Evolutionary conservation across 2,888 invertebrate species (phyloP), one percentile per base, ranked within the genome.

Genomic region (Drosophila trichaetosa): DNA sequence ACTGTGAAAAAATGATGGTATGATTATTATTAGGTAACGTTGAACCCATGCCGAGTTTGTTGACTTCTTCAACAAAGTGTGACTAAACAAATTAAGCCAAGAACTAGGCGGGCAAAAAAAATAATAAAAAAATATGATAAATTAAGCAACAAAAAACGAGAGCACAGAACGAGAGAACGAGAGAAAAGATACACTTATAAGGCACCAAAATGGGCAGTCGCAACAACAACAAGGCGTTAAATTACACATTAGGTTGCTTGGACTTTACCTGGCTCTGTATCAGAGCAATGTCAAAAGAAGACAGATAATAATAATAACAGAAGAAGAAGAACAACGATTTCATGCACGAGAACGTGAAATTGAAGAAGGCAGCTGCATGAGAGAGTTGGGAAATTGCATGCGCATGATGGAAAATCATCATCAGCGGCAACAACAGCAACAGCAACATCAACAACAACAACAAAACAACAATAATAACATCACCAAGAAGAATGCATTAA

Each of bases 61-160:
- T 87, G 87, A 87, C 87, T 87, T 87, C 83, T 88, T 73, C 86
- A 87, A 87, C 88, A 84, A 84, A 87, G 84, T 88, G 86, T 86
- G 84, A 86, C 87, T 86, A 87, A 87, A 87, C 83, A 87, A 81
- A 87, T 87, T 87, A 87, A 81, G 81, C 49, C 69, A 63, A 87
- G 82, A 85, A 85, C 79, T 76, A 71, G 65, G 60, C 61, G 54
- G 54, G 31, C 52, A 69, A 68, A 54, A 62, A 57, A 40, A 58
- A 40, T n/a, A 58, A 40, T 27, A 2, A 40, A 34, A 27, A n/a
- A 27, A 40, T 27, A 29, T 48, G 62, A 40, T 76, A 67, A 68
- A 71, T 79, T 56, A 56, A 38, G 38, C n/a, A 56, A 56, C 38
- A 27, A 31, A 60, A 82, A 82, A 65, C 70, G 57, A 77, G 77